Conservation (phyloP, 2,888 invertebrate species). For the Andrena dorsata region DNA sequence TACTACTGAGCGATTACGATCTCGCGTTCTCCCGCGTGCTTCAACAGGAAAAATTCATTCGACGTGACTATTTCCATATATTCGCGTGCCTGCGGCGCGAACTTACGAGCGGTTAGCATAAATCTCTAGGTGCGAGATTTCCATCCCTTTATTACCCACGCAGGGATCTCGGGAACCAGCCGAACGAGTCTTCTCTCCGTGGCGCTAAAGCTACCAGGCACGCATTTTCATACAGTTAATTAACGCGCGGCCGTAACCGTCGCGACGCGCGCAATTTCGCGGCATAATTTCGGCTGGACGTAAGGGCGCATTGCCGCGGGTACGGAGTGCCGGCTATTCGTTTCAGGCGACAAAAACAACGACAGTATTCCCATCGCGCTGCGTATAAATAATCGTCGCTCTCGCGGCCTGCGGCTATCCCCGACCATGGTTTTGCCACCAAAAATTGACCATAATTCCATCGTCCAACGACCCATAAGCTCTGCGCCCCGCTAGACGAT, state of each 20-base stretch:
- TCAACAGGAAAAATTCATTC: background rate
- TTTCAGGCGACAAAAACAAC: constrained; percentile 61
- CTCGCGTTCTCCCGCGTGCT: background rate
- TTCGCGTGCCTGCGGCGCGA: background rate
- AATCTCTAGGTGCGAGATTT: constrained; percentile 3
- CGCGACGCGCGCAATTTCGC: constrained; percentile 41
- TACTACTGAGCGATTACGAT: background rate
- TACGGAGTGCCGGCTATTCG: constrained; percentile 47
- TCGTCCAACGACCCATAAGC: background rate
- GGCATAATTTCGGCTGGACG: constrained; percentile 49
- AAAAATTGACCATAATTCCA: constrained; percentile 16
- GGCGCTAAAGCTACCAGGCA: constrained; percentile 13
- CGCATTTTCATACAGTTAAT: constrained; percentile 37
- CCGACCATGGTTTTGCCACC: background rate
- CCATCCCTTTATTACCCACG: background rate
- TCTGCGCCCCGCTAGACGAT: background rate
- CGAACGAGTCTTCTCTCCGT: background rate
- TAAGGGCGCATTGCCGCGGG: constrained; percentile 36
- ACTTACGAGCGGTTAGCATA: background rate
- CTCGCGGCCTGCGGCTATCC: background rate
- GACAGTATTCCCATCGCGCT: constrained; percentile 42
- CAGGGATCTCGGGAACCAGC: background rate
- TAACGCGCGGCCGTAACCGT: constrained; percentile 36
- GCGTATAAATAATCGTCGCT: constrained; percentile 66
- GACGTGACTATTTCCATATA: background rate